Evolutionary conservation across 1,140 invertebrate genomes (phyloP).

Genomic region (Xylocopa sonorina): DNA sequence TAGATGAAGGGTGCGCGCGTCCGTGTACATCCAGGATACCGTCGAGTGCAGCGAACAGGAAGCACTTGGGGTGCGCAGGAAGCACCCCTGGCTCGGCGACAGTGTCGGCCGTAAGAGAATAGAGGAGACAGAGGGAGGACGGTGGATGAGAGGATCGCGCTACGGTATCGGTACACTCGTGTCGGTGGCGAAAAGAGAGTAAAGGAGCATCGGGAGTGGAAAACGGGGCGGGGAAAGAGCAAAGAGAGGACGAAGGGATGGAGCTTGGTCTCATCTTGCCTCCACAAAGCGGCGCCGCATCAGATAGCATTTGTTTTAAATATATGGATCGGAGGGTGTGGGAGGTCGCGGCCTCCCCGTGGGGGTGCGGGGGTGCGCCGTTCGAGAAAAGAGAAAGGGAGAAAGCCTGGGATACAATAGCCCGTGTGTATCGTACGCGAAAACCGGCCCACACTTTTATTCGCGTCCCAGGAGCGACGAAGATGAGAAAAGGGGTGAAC

Average conservation of each 20-base stretch:
- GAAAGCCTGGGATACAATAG: slow-evolving; percentile 64
- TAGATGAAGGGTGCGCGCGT: too few relatives aligned
- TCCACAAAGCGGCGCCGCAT: slow-evolving; percentile 79
- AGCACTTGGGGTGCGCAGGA: slow-evolving; percentile 64
- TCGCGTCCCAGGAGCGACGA: not conserved
- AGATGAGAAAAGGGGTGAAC: too few relatives aligned
- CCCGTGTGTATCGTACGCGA: slow-evolving; percentile 64
- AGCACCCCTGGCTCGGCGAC: slow-evolving; percentile 70
- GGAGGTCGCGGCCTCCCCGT: slow-evolving; percentile 57
- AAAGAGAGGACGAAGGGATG: slow-evolving; percentile 65
- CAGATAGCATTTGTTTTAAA: slow-evolving; percentile 82
- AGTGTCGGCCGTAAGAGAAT: slow-evolving; percentile 54
- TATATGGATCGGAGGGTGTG: slow-evolving; percentile 77
- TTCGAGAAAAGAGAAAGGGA: slow-evolving; percentile 51
- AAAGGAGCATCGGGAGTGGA: slow-evolving; percentile 19
- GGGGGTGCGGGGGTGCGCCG: slow-evolving; percentile 55
- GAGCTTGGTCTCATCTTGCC: slow-evolving; percentile 76
- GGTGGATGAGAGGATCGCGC: slow-evolving; percentile 34
- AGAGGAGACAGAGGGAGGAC: slow-evolving; percentile 22
- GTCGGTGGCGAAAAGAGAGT: not conserved
- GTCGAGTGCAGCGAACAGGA: slow-evolving; percentile 59
- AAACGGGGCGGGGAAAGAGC: slow-evolving; percentile 56
- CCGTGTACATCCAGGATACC: slow-evolving; percentile 27
- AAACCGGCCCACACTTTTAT: slow-evolving; percentile 52
- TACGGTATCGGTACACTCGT: slow-evolving; percentile 14